Evolutionary conservation across 2,797 vertebrate genomes (phyloP).

Genomic region (Varecia variegata): DNA sequence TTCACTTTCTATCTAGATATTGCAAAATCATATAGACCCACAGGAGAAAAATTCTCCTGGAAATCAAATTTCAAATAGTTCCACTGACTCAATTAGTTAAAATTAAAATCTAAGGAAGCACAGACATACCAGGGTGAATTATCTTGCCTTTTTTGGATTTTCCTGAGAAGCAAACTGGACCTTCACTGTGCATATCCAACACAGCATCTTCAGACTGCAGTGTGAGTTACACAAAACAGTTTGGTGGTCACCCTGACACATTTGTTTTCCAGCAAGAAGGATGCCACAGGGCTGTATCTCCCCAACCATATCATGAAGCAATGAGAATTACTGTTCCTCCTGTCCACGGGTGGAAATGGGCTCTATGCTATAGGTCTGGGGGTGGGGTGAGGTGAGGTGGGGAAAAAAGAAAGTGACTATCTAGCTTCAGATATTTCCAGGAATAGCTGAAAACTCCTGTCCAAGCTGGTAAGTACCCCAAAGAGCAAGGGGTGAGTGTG

Average conservation of each 20-base stretch:
- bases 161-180: background rate
- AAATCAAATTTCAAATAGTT: background rate
- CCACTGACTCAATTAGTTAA: background rate
- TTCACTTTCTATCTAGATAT: background rate
- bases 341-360: background rate
- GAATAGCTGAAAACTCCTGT: background rate
- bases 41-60: background rate
- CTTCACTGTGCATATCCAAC: rapidly evolving
- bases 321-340: background rate
- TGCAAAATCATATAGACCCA: background rate
- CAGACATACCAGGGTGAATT: background rate
- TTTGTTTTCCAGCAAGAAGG: background rate
- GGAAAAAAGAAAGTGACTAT: background rate
- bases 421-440: background rate
- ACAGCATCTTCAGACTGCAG: too few relatives aligned
- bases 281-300: background rate
- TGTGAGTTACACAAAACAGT: background rate
- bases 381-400: background rate
- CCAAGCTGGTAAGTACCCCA: background rate
- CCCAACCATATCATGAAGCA: background rate
- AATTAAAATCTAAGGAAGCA: background rate
- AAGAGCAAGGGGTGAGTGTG: rapidly evolving
- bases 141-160: background rate
- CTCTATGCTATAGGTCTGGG: background rate
- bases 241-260: background rate